These are phyloP conservation scores for Epistrophe grossulariae DNA, from an alignment of 2,888 invertebrate species.

Conservation along the genomic window DNA sequence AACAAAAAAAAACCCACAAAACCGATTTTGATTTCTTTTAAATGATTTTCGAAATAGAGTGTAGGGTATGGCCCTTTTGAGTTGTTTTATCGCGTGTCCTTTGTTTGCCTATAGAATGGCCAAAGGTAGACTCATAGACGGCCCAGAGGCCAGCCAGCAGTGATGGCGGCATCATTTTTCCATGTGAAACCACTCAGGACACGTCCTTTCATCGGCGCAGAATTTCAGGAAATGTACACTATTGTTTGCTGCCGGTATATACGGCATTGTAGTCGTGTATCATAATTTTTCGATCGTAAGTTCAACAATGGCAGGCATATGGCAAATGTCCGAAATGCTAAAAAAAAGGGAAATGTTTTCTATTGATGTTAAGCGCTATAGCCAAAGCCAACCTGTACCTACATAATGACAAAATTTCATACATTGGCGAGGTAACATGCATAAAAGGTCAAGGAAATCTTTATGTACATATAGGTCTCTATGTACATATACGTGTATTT, in stretches of 20 bases:
- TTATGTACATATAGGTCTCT: background rate
- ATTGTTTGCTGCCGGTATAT: conserved; percentile 52
- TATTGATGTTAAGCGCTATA: conserved; percentile 47
- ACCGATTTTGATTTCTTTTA: conserved; percentile 69
- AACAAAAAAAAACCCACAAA: conserved; percentile 44
- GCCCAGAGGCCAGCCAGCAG: background rate
- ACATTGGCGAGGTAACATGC: conserved; percentile 34
- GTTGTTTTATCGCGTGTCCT: conserved; percentile 70
- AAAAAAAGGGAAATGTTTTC: conserved; percentile 17
- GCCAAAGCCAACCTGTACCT: conserved; percentile 39
- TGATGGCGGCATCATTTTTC: conserved; percentile 49
- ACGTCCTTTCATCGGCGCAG: conserved; percentile 43
- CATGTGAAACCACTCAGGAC: conserved; percentile 60
- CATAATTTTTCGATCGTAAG: conserved; percentile 70
- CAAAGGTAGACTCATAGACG: conserved; percentile 36
- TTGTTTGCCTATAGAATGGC: conserved; percentile 52
- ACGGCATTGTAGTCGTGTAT: conserved; percentile 67
- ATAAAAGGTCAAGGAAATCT: conserved; percentile 51
- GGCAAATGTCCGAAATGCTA: conserved; percentile 42
- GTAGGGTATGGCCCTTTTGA: conserved; percentile 30
- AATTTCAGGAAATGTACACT: conserved; percentile 71
- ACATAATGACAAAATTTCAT: conserved; percentile 21
- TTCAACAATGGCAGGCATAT: conserved; percentile 46
- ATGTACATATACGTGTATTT: background rate
- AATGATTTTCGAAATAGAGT: conserved; percentile 67